These are phyloP conservation scores for Idaea aversata DNA, from an alignment of 2,888 invertebrate species.

Conservation along the genomic window DNA sequence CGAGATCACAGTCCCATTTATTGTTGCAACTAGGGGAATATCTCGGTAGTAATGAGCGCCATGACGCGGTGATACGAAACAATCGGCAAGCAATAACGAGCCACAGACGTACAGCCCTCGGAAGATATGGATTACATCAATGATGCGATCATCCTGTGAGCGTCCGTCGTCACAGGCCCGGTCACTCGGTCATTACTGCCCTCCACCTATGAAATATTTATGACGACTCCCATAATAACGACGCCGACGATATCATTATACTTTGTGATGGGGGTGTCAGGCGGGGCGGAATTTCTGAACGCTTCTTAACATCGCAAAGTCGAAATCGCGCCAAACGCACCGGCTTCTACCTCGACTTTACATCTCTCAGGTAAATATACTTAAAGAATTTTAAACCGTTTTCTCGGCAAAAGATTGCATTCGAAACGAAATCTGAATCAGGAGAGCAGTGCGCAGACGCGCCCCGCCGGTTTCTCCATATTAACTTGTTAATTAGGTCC, in stretches of 20 bases:
- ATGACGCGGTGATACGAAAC: conserved; percentile 29
- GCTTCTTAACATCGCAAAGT: conserved; percentile 79
- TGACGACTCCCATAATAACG: conserved; percentile 79
- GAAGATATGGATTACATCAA: conserved; percentile 15
- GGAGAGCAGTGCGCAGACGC: conserved; percentile 65
- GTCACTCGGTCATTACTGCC: conserved; percentile 79
- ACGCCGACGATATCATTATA: conserved; percentile 80
- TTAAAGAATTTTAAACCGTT: conserved; percentile 29
- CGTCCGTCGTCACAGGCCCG: conserved; percentile 44
- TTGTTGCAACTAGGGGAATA: conserved; percentile 7
- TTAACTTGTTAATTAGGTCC: conserved; percentile 95
- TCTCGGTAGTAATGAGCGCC: conserved; percentile 21
- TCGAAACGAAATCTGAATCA: conserved; percentile 30
- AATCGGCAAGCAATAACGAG: conserved; percentile 24
- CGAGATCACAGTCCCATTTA: background rate
- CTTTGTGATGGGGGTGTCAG: conserved; percentile 81
- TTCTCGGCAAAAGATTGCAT: conserved; percentile 27
- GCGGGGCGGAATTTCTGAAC: conserved; percentile 79
- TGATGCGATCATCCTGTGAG: conserved; percentile 26
- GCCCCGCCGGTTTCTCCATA: conserved; percentile 86
- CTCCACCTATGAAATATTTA: conserved; percentile 79
- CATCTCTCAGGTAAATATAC: conserved; percentile 56
- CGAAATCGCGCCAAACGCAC: conserved; percentile 61
- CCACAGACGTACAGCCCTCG: conserved; percentile 11
- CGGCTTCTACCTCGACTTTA: conserved; percentile 46